These are phyloP conservation scores for Tenebrio molitor DNA, from an alignment of 1,140 invertebrate genomes.

Conservation along the genomic window DNA sequence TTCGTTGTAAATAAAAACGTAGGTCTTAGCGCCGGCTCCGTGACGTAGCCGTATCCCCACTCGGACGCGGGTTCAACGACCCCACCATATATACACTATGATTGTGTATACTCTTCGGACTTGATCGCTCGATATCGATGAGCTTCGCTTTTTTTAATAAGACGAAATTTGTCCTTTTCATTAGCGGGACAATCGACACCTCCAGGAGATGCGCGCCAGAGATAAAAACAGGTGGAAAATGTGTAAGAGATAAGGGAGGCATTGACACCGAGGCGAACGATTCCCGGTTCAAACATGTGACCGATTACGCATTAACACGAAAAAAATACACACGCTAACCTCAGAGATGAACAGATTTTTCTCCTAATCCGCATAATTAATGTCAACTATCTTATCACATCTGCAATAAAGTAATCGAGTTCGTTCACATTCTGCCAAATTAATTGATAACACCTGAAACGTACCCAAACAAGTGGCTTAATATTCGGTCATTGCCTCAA, in stretches of 20 bases:
- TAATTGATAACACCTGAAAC: constrained; percentile 19
- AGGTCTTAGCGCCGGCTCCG: constrained; percentile 55
- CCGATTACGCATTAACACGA: constrained; percentile 9
- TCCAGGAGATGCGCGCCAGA: constrained; percentile 11
- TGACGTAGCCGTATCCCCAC: constrained; percentile 63
- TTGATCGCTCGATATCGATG: constrained; percentile 50
- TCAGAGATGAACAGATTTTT: background rate
- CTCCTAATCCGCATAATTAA: background rate
- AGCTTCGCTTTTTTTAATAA: constrained; percentile 48
- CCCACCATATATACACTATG: constrained; percentile 57
- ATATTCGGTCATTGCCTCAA: constrained; percentile 28
- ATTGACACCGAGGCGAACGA: background rate
- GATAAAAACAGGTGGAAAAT: constrained; percentile 40
- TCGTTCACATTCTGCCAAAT: background rate
- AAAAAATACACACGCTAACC: background rate
- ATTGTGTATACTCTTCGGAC: constrained; percentile 50
- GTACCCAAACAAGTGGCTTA: background rate
- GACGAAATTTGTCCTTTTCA: constrained; percentile 44
- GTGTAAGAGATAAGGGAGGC: constrained; percentile 15
- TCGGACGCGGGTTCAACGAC: constrained; percentile 58
- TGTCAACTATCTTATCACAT: constrained; percentile 6
- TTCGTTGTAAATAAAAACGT: constrained; percentile 42
- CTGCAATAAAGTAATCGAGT: constrained; percentile 12
- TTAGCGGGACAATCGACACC: constrained; percentile 37
- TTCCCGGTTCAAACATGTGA: constrained; percentile 2